These are phyloP conservation scores for Jordanella pulchra DNA, from an alignment of 2,797 vertebrate genomes.

Conservation along the genomic window DNA sequence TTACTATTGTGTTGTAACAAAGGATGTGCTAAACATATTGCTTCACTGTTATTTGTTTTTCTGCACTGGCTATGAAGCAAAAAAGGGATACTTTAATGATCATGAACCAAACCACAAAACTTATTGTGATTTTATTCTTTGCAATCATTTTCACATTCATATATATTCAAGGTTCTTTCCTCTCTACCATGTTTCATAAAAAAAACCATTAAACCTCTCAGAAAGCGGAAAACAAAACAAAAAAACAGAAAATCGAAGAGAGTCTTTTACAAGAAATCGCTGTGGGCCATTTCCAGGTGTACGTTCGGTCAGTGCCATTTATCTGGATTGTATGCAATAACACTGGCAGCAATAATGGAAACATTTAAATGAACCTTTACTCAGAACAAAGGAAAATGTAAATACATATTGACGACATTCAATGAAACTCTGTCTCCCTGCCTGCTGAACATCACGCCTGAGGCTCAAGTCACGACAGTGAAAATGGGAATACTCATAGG, in stretches of 20 bases:
- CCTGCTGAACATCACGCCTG: constrained; percentile 51
- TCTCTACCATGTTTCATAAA: constrained; percentile 12
- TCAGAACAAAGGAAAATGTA: constrained; percentile 54
- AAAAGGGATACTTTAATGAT: neutral
- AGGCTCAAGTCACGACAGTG: constrained; percentile 32
- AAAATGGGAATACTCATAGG: no score
- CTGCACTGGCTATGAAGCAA: neutral
- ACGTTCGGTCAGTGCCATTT: constrained; percentile 33
- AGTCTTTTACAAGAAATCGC: constrained; percentile 22
- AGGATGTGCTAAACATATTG: neutral
- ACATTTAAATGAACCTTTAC: constrained; percentile 44
- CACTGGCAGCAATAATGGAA: constrained; percentile 56
- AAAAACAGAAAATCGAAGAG: neutral
- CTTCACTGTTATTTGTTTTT: neutral
- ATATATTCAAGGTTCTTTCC: neutral
- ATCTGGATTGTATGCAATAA: constrained; percentile 28
- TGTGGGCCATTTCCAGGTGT: constrained; percentile 36
- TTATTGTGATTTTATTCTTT: neutral
- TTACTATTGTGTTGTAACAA: neutral
- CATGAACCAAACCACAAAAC: neutral
- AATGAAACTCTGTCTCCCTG: constrained; percentile 39
- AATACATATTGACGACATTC: constrained; percentile 40
- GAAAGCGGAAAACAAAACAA: neutral
- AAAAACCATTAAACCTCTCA: neutral
- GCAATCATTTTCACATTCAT: neutral